phyloP scores from a whole-genome alignment of 2,113 vertebrate species.

The Picathartes gymnocephalus region DNA sequence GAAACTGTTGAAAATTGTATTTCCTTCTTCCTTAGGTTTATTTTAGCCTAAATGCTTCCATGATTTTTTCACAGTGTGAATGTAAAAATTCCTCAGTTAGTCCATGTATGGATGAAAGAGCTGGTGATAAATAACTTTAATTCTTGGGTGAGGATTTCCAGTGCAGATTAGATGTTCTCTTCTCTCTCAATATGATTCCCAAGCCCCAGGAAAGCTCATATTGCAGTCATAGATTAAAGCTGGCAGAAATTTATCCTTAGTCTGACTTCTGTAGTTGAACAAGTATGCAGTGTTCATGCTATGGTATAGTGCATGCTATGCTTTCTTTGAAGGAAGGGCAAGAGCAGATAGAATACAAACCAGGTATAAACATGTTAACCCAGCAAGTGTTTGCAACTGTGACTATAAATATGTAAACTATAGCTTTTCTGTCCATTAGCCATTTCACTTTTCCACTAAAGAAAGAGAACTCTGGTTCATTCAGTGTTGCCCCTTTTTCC shows the following conservation, averaged over 20 bases:
- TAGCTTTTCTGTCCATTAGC: not conserved
- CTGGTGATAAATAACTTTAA: not conserved
- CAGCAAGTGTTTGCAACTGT: not conserved
- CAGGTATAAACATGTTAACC: not conserved
- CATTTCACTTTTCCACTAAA: not conserved
- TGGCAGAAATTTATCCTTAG: not conserved
- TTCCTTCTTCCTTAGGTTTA: not conserved
- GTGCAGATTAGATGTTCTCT: not conserved
- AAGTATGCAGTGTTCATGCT: not conserved
- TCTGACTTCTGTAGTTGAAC: not conserved
- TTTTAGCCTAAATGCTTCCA: not conserved
- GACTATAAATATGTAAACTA: not conserved
- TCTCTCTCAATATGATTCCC: fast-evolving
- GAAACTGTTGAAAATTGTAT: not conserved
- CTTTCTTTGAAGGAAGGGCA: not conserved
- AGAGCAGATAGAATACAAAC: not conserved
- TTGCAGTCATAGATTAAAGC: not conserved
- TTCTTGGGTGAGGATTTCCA: not conserved
- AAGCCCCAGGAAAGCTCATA: not conserved
- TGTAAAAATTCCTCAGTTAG: not conserved
- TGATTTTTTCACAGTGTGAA: not conserved
- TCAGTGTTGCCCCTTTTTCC: not conserved
- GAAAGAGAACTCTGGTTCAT: not conserved
- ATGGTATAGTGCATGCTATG: not conserved
- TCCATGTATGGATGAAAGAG: not conserved